Base-by-base conservation (phyloP, 2,113 vertebrate species). In the Athene cunicularia region DNA sequence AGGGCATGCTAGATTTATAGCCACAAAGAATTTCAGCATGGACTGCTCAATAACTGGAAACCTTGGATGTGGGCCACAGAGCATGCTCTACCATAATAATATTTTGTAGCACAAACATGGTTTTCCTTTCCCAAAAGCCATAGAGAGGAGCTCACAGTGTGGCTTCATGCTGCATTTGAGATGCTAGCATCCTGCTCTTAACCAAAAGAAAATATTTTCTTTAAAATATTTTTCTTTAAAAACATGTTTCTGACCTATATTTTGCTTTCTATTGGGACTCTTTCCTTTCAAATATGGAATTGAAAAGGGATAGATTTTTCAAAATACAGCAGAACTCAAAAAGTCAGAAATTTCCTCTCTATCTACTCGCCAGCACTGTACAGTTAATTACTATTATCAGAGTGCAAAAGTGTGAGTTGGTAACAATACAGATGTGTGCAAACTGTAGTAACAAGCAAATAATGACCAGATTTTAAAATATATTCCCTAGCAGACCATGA, bases 51-150 rank as follows among this genome's bases (percentile, higher is more conserved):
- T 91, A 67, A 80, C 41, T 94, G 55, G 63, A 88, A 86, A 86
- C 77, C 16, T 62, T 90, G 53, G 63, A 90, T 18, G 52, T 28
- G 30, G 53, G 80, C 43, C 67, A 76, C 71, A 86, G 35, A 3
- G 5, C 55, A 43, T 55, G 17, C 28, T 62, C 32, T 88, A 86
- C 23, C 8, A 55, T 47, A 63, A 59, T 47, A 87, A 85, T 80
- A 71, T 76, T 96, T 90, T 90, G 79, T 58, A 83, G 55, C 21
- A 23, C 28, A 86, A 67, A 37, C 68, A 27, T 37, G 24, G 24
- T 90, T 96, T 94, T 86, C n/a, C 79, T 90, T 88, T 87, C 58
- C 53, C 47, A 49, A 90, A 86, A 80, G 53, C 62, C 67, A 41
- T 19, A 82, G 62, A 64, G 27, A 39, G 14, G 30, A 14, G 7